Evolutionary conservation across 2,113 vertebrate species (phyloP).

Genomic region (Puntigrus tetrazona): DNA sequence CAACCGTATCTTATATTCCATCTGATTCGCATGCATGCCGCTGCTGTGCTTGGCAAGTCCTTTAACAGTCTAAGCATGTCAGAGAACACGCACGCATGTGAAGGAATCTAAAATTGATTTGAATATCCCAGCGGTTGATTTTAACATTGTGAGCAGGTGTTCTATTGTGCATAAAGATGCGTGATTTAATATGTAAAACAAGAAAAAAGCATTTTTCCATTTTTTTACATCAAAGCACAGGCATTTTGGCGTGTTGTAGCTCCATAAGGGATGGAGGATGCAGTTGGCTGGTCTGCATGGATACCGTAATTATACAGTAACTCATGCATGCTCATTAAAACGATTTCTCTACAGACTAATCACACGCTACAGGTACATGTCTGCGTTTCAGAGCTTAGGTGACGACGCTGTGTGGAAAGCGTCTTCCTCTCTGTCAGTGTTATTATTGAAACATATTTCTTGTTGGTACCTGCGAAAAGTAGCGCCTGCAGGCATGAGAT

Average conservation of each 20-base stretch:
- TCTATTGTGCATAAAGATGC: background rate
- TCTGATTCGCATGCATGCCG: background rate
- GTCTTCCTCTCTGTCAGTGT: background rate
- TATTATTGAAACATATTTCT: background rate
- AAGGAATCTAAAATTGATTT: background rate
- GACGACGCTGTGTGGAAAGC: background rate
- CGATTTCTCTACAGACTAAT: background rate
- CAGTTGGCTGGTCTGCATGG: constrained; percentile 1
- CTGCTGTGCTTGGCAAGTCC: background rate
- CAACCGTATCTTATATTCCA: background rate
- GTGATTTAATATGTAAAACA: background rate
- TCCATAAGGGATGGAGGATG: constrained; percentile 24
- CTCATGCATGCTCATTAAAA: background rate
- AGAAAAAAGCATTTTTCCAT: background rate
- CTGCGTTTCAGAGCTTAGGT: background rate
- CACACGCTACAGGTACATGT: background rate
- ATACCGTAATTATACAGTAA: background rate
- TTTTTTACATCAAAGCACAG: constrained; percentile 28
- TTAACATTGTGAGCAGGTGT: constrained; percentile 16
- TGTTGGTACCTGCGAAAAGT: constrained; percentile 9
- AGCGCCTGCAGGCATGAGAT: constrained; percentile 23
- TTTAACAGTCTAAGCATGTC: background rate
- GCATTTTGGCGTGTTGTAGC: background rate
- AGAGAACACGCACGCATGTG: background rate
- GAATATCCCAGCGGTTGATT: background rate